A percentile compares a stretch with the other conserved stretches of the same genome.
phyloP scores from a whole-genome alignment of 2,797 vertebrate species.

The Borostomias antarcticus region DNA sequence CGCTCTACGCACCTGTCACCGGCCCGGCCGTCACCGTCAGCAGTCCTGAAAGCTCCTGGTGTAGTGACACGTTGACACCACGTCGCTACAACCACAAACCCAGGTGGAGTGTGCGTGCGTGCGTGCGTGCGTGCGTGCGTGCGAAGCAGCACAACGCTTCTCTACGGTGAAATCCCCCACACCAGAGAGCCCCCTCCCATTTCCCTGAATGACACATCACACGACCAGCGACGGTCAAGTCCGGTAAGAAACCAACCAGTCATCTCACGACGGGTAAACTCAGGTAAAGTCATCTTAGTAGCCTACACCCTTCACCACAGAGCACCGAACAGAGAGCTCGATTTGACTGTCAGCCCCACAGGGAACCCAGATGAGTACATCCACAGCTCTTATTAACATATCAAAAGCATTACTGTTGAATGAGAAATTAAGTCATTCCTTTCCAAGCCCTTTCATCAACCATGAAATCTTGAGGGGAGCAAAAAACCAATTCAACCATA shows the following conservation, averaged over 20 bases:
- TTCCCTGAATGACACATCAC: constrained; percentile 20
- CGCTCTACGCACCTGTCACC: neutral
- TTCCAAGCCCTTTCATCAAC: neutral
- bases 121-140: neutral
- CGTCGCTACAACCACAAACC: neutral
- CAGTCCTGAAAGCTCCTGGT: neutral
- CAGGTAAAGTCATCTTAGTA: neutral
- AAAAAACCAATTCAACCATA: neutral
- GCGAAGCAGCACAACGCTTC: constrained; percentile 23
- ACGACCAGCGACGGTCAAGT: constrained; percentile 25
- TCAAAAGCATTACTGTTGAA: neutral
- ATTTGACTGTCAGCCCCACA: neutral
- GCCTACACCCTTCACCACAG: neutral
- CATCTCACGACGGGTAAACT: neutral
- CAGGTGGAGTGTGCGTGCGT: constrained; percentile 3
- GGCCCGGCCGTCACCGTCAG: no score
- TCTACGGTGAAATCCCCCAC: constrained; percentile 50
- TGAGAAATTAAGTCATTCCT: neutral
- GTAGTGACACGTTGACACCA: neutral
- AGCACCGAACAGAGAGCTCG: neutral
- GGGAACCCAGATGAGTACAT: neutral
- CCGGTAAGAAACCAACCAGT: constrained; percentile 11
- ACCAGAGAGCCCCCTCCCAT: constrained; percentile 34
- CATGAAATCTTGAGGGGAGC: neutral
- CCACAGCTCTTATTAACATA: neutral